Evolutionary conservation across 2,888 invertebrate genomes (phyloP).

Genomic region (Chloroclystis v-ata): DNA sequence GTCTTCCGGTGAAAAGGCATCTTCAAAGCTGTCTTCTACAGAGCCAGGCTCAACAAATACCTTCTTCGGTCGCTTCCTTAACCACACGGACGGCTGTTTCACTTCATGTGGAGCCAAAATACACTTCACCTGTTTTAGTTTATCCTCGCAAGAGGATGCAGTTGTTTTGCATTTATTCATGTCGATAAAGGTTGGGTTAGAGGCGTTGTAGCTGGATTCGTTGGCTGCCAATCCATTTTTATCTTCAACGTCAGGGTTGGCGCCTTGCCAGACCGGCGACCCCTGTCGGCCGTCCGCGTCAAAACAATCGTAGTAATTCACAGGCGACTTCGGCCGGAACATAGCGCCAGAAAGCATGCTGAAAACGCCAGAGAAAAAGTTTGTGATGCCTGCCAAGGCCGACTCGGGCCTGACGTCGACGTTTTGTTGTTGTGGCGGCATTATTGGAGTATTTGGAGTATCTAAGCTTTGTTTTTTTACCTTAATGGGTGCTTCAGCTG

Average conservation of each 20-base stretch:
- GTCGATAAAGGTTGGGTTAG: slow-evolving; percentile 37
- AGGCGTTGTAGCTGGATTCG: slow-evolving; percentile 32
- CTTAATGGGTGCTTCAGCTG: slow-evolving; percentile 27
- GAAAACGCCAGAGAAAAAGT: slow-evolving; percentile 57
- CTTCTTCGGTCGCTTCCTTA: slow-evolving; percentile 41
- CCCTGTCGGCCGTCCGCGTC: slow-evolving; percentile 41
- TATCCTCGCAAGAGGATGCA: slow-evolving; percentile 56
- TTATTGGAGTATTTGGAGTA: slow-evolving; percentile 20
- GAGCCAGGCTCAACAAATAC: slow-evolving; percentile 52
- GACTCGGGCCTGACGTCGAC: slow-evolving; percentile 22
- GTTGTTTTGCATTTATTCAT: slow-evolving; percentile 52
- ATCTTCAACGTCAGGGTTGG: slow-evolving; percentile 61
- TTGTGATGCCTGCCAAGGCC: slow-evolving; percentile 49
- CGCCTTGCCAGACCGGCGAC: slow-evolving; percentile 50
- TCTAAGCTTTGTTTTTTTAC: slow-evolving; percentile 21
- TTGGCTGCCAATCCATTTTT: slow-evolving; percentile 41
- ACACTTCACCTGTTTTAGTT: slow-evolving; percentile 51
- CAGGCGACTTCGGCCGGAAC: slow-evolving; percentile 48
- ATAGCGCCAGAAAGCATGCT: slow-evolving; percentile 53
- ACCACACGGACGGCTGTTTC: slow-evolving; percentile 32
- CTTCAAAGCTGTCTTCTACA: slow-evolving; percentile 57
- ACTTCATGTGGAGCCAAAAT: slow-evolving; percentile 39
- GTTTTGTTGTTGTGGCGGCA: slow-evolving; percentile 14
- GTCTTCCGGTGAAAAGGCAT: slow-evolving; percentile 59
- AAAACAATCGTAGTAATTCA: slow-evolving; percentile 42